phyloP scores from a whole-genome alignment of 1,140 invertebrate genomes.

The Oscheius sp. region DNA sequence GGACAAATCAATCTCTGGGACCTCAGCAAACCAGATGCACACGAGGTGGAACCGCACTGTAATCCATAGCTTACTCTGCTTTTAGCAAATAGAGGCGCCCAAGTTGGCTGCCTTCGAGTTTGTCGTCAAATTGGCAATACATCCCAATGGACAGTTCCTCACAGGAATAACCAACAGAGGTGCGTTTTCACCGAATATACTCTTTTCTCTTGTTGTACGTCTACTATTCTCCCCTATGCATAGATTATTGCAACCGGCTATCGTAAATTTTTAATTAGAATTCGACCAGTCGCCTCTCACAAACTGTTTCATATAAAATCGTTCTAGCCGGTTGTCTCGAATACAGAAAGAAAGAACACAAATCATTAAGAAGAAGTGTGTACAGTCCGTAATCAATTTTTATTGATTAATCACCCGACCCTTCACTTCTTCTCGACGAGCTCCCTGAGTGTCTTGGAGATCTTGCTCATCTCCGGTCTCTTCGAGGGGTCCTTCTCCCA shows the following conservation, averaged over 20 bases:
- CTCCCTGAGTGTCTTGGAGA: conserved; percentile 31
- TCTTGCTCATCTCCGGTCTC: conserved; percentile 83
- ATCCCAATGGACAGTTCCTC: conserved; percentile 1
- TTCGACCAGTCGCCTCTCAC: neutral
- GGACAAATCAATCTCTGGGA: conserved; percentile 59
- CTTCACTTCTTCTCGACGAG: no score
- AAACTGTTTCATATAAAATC: neutral
- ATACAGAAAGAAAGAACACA: no score
- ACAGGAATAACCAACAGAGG: conserved; percentile 18
- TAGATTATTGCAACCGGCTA: neutral
- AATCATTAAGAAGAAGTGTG: no score
- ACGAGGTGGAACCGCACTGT: neutral
- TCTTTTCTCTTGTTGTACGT: neutral
- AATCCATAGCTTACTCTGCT: conserved; percentile 10
- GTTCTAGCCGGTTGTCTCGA: neutral
- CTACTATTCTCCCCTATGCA: neutral
- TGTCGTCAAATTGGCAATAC: conserved; percentile 10
- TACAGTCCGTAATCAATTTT: no score
- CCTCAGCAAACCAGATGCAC: conserved; percentile 36
- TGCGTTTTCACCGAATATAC: conserved; percentile 3
- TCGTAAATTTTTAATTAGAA: neutral
- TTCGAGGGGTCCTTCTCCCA: conserved; percentile 82
- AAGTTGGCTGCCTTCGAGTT: neutral
- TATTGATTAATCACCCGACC: no score
- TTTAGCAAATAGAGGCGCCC: neutral